These are phyloP conservation scores for Helobdella robusta DNA, from an alignment of 2,888 invertebrate genomes.

Conservation along the genomic window DNA sequence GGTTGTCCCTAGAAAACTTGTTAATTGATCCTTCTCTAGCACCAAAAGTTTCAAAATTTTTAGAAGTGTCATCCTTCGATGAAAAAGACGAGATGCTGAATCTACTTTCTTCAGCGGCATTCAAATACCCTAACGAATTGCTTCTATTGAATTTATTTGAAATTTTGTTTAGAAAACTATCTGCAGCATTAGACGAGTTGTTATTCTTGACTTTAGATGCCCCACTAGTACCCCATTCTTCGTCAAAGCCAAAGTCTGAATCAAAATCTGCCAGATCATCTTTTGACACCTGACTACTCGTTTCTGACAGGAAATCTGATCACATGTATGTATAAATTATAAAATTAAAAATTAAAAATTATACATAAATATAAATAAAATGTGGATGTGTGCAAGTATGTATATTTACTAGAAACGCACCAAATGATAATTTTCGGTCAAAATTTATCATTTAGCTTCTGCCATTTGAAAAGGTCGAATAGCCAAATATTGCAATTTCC, in stretches of 20 bases:
- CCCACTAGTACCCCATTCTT: not conserved
- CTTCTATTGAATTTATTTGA: slow-evolving; percentile 20
- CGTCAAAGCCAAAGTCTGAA: slow-evolving; percentile 24
- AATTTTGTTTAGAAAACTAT: slow-evolving; percentile 1
- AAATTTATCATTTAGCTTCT: too few species aligned
- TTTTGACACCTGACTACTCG: slow-evolving; percentile 26
- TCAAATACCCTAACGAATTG: slow-evolving; percentile 16
- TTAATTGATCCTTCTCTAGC: too few species aligned
- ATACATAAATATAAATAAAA: not conserved
- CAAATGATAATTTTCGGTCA: too few species aligned
- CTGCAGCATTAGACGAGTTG: not conserved
- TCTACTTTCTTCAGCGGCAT: not conserved
- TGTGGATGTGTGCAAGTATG: not conserved
- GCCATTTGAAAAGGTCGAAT: too few species aligned
- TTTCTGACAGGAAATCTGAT: slow-evolving; percentile 29
- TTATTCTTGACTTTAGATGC: not conserved
- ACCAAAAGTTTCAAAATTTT: not conserved
- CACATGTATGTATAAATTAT: too few species aligned
- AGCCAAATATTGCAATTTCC: too few species aligned
- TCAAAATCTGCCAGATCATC: slow-evolving; percentile 27
- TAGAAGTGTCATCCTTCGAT: not conserved
- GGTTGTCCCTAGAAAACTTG: slow-evolving; percentile 1
- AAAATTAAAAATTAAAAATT: too few species aligned
- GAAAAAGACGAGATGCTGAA: not conserved
- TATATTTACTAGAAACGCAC: not conserved